Evolutionary conservation across 2,113 vertebrate species (phyloP), one percentile per base, ranked within the genome.

Genomic region (Dasypus novemcinctus): DNA sequence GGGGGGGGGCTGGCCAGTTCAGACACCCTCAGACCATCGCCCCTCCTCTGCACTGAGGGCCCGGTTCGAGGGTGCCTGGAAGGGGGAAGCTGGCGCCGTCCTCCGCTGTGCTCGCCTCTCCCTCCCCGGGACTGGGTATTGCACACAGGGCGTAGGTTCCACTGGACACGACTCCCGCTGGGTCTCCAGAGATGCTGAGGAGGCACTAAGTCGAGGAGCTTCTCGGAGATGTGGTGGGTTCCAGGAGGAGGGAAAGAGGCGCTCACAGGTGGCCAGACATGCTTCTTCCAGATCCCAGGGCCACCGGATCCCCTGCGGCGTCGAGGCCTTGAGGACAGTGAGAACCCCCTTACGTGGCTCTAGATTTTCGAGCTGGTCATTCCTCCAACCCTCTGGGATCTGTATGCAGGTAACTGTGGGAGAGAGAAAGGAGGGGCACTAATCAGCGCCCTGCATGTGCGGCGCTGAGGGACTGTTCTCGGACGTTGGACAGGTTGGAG

Each of bases 121-220:
- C 89, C 81, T 41, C 36, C 79, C 79, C 18, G 13, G 93, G 92
- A 49, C 10, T 95, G 94, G 41, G 80, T 98, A 98, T 98, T 98
- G 98, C 98, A 98, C 98, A 97, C 75, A 97, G 97, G 64, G 80
- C 88, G 91, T 95, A 91, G n/a, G n/a, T n/a, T n/a, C n/a, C n/a
- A n/a, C n/a, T n/a, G n/a, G n/a, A n/a, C n/a, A n/a, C n/a, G n/a
- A n/a, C n/a, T n/a, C n/a, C n/a, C n/a, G n/a, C n/a, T n/a, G n/a
- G n/a, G n/a, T n/a, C n/a, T n/a, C n/a, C n/a, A n/a, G n/a, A n/a
- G n/a, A n/a, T n/a, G n/a, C n/a, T n/a, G n/a, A n/a, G n/a, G n/a
- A n/a, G n/a, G n/a, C n/a, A n/a, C n/a, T n/a, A n/a, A n/a, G n/a
- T n/a, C n/a, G n/a, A n/a, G n/a, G n/a, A n/a, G n/a, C n/a, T n/a